A percentile compares a stretch with the other conserved stretches of the same genome.
phyloP scores from a whole-genome alignment of 1,140 invertebrate genomes.

The Fopius arisanus region DNA sequence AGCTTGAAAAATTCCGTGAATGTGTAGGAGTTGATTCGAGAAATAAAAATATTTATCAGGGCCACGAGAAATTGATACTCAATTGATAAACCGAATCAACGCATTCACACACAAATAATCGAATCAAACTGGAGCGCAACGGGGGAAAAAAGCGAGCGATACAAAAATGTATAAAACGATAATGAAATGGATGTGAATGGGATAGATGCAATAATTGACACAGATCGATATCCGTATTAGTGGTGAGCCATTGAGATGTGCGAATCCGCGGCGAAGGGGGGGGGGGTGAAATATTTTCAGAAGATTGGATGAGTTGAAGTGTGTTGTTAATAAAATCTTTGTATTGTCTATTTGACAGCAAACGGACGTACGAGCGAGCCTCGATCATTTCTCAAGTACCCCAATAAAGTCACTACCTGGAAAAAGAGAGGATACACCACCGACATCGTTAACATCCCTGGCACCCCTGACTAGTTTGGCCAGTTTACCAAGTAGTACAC shows the following conservation, averaged over 20 bases:
- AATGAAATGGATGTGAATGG: slow-evolving; percentile 20
- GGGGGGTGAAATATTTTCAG: background rate
- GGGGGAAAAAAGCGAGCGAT: background rate
- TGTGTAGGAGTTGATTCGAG: background rate
- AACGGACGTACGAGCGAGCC: slow-evolving; percentile 61
- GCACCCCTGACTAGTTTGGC: slow-evolving; percentile 62
- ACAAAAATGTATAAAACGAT: slow-evolving; percentile 19
- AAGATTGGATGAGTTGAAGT: background rate
- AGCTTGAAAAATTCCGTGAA: background rate
- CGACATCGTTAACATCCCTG: slow-evolving; percentile 59
- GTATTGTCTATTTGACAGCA: slow-evolving; percentile 49
- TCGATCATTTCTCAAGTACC: slow-evolving; percentile 62
- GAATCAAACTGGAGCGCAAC: slow-evolving; percentile 15
- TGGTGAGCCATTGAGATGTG: background rate
- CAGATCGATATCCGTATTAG: slow-evolving; percentile 11
- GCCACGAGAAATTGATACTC: background rate
- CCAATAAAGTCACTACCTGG: slow-evolving; percentile 59
- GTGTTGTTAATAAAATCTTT: slow-evolving; percentile 8
- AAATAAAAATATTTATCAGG: background rate
- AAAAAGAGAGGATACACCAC: slow-evolving; percentile 62
- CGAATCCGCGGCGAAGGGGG: background rate
- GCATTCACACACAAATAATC: background rate
- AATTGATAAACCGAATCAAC: slow-evolving; percentile 5
- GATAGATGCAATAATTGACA: slow-evolving; percentile 22
- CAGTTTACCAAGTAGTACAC: slow-evolving; percentile 60